phyloP scores from a whole-genome alignment of 2,113 vertebrate species.

The Leptodactylus fuscus region DNA sequence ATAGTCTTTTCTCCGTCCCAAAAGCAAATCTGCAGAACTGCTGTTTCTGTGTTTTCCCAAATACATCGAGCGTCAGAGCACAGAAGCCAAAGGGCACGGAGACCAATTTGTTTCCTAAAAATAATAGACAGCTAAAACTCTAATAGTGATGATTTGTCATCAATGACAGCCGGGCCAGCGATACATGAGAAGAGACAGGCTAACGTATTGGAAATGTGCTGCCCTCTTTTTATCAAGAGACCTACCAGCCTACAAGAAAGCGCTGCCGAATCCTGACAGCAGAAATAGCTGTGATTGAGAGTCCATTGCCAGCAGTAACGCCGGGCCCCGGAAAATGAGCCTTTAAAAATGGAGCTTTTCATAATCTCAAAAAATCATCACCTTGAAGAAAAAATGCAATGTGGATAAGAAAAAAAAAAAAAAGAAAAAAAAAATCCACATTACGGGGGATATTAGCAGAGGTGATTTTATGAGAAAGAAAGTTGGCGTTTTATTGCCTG shows the following conservation, averaged over 20 bases:
- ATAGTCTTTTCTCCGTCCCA: not conserved
- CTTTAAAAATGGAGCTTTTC: constrained; percentile 27
- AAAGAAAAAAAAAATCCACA: not conserved
- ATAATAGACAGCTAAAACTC: constrained; percentile 46
- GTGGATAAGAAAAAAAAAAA: constrained; percentile 18
- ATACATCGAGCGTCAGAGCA: constrained; percentile 8
- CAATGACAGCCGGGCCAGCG: constrained; percentile 41
- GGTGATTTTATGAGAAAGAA: not conserved
- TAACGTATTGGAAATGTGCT: constrained; percentile 38
- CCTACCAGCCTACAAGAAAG: constrained; percentile 13
- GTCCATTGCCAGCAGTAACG: not conserved
- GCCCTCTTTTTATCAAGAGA: constrained; percentile 54
- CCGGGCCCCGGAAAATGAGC: constrained; percentile 9
- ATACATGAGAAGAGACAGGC: constrained; percentile 22
- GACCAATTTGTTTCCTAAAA: constrained; percentile 57
- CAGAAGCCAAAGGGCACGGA: constrained; percentile 22
- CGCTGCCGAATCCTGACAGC: constrained; percentile 17
- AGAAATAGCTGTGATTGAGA: constrained; percentile 48
- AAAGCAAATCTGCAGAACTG: constrained; percentile 16
- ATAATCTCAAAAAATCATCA: constrained; percentile 15
- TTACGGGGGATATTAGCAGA: constrained; percentile 24
- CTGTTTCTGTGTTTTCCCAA: not conserved
- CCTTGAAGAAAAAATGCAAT: not conserved
- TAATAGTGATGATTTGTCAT: constrained; percentile 58
- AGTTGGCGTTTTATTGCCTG: constrained; percentile 22